Percentiles rank a stretch among this genome's conserved stretches.
Evolutionary conservation across 2,888 invertebrate genomes (phyloP).

Genomic region (Sycophila texana): DNA sequence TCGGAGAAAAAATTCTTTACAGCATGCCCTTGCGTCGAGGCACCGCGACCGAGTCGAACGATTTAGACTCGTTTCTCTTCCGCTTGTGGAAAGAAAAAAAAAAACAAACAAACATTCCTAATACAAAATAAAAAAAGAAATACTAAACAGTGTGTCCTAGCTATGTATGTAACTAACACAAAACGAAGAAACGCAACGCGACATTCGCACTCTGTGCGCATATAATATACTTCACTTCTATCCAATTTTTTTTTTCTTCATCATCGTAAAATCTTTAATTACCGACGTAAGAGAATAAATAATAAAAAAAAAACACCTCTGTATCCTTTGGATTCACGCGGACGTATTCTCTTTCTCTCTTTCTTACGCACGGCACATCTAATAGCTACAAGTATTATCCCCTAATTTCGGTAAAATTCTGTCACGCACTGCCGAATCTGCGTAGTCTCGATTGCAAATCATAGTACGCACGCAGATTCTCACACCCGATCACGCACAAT

Average conservation of each 20-base stretch:
- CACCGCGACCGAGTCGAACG: slow-evolving; percentile 70
- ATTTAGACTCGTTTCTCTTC: slow-evolving; percentile 60
- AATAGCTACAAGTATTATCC: background rate
- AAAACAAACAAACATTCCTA: slow-evolving; percentile 49
- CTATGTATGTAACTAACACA: slow-evolving; percentile 57
- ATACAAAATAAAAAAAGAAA: slow-evolving; percentile 70
- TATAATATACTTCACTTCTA: slow-evolving; percentile 48
- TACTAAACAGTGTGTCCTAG: slow-evolving; percentile 64
- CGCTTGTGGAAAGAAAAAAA: slow-evolving; percentile 46
- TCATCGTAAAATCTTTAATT: slow-evolving; percentile 47
- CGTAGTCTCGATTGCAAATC: no score
- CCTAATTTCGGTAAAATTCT: background rate
- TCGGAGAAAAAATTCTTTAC: slow-evolving; percentile 25
- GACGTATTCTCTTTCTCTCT: slow-evolving; percentile 54
- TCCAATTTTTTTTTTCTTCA: slow-evolving; percentile 5
- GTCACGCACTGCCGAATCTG: no score
- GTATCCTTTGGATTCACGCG: slow-evolving; percentile 59
- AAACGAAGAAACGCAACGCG: slow-evolving; percentile 47
- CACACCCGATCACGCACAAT: background rate
- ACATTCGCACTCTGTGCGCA: slow-evolving; percentile 35
- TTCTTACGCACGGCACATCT: slow-evolving; percentile 14
- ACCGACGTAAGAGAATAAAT: slow-evolving; percentile 72
- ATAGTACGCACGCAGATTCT: background rate
- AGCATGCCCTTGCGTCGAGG: slow-evolving; percentile 65
- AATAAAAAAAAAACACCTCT: slow-evolving; percentile 68